These are phyloP conservation scores for Mesembrinibis cayennensis DNA, from an alignment of 2,113 vertebrate species.

Conservation along the genomic window DNA sequence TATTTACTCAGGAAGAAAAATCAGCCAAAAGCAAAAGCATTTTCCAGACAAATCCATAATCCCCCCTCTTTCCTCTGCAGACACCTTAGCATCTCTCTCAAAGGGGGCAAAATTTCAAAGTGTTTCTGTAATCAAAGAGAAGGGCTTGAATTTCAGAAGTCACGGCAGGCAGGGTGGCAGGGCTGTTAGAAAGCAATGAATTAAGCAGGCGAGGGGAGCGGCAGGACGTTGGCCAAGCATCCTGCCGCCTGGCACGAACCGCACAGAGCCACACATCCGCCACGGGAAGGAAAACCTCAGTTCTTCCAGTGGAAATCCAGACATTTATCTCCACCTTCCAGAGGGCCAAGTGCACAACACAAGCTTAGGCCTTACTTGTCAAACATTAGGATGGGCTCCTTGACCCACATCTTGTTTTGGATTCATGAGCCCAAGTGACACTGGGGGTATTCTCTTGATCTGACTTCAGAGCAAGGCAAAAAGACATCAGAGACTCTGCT, in stretches of 20 bases:
- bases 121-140: neutral
- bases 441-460: neutral
- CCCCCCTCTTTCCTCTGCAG: neutral
- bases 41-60: neutral
- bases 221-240: neutral
- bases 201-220: neutral
- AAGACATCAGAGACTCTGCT: neutral
- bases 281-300: fast-evolving
- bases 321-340: neutral
- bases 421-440: neutral
- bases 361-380: neutral
- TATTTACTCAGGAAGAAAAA: neutral
- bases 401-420: neutral
- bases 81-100: neutral
- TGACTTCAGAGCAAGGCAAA: neutral
- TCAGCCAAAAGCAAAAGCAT: neutral
- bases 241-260: neutral
- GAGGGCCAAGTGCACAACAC: neutral
- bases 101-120: neutral
- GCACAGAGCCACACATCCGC: neutral
- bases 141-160: neutral
- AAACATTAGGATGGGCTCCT: neutral
- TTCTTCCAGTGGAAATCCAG: neutral
- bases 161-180: neutral
- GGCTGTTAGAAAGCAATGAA: neutral